Conservation (phyloP, 1,140 invertebrate species). For the Hyposmocoma kahamanoa region DNA sequence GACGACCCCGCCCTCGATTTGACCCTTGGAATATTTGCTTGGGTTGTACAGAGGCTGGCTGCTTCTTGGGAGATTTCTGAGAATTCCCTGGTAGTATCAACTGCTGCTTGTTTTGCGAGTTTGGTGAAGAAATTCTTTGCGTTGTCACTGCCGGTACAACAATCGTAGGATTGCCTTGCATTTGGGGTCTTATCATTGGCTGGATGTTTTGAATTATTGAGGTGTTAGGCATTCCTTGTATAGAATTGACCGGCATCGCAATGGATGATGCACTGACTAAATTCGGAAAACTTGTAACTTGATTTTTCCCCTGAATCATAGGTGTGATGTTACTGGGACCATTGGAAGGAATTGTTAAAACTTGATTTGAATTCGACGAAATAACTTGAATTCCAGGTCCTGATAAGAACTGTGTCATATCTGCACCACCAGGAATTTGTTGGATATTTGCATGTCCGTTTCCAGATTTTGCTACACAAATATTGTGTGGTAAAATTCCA, state of each 20-base stretch:
- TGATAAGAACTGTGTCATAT: conserved; percentile 63
- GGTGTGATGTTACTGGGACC: conserved; percentile 48
- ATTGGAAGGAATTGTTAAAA: conserved; percentile 64
- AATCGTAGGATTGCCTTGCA: conserved; percentile 67
- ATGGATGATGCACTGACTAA: conserved; percentile 67
- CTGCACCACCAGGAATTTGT: conserved; percentile 56
- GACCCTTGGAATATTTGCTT: conserved; percentile 69
- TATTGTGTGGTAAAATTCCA: conserved; percentile 64
- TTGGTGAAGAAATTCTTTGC: conserved; percentile 62
- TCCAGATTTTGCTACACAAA: conserved; percentile 68
- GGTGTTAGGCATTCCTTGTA: conserved; percentile 62
- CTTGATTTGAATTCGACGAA: conserved; percentile 67
- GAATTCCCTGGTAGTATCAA: conserved; percentile 54
- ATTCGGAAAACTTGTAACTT: conserved; percentile 66
- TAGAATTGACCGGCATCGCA: conserved; percentile 63
- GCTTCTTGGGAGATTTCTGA: conserved; percentile 71
- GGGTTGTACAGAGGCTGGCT: conserved; percentile 60
- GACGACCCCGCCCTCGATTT: conserved; percentile 55
- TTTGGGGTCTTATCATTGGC: conserved; percentile 63
- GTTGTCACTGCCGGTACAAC: conserved; percentile 65
- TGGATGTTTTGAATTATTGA: conserved; percentile 67
- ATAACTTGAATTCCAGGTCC: conserved; percentile 67
- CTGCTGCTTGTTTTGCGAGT: conserved; percentile 63
- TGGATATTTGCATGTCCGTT: conserved; percentile 57
- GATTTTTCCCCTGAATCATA: conserved; percentile 65